Evolutionary conservation across 2,113 vertebrate species (phyloP).

Genomic region (Lota lota): DNA sequence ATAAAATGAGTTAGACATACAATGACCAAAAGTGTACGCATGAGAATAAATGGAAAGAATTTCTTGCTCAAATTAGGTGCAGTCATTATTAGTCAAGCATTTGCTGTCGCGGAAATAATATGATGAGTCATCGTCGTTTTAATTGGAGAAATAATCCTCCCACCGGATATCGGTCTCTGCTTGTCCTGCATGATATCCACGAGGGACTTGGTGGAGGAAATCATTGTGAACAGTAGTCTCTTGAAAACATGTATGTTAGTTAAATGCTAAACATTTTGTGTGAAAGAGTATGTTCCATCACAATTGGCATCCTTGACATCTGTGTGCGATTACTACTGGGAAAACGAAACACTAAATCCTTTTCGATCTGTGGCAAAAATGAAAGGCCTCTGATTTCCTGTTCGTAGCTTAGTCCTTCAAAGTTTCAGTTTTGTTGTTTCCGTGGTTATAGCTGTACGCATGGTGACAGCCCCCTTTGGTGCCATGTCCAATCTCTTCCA

Average conservation of each 20-base stretch:
- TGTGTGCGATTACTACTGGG: slow-evolving; percentile 9
- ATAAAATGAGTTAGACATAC: neutral
- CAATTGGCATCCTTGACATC: slow-evolving; percentile 6
- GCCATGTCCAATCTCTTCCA: slow-evolving; percentile 16
- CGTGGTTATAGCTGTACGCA: neutral
- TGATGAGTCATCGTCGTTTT: slow-evolving; percentile 39
- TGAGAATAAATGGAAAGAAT: slow-evolving; percentile 22
- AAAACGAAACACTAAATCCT: slow-evolving; percentile 27
- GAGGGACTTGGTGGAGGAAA: slow-evolving; percentile 3
- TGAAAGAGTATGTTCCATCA: neutral
- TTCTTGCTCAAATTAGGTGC: slow-evolving; percentile 21
- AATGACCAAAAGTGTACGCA: slow-evolving; percentile 5
- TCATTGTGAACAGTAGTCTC: no score
- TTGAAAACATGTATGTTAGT: neutral
- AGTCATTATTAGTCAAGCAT: slow-evolving; percentile 16
- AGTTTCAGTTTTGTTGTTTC: neutral
- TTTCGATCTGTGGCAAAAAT: slow-evolving; percentile 20
- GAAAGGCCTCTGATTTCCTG: slow-evolving; percentile 41
- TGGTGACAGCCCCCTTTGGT: slow-evolving; percentile 11
- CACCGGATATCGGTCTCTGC: neutral
- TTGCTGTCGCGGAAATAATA: slow-evolving; percentile 4
- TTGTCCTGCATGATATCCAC: slow-evolving; percentile 1
- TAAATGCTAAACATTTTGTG: slow-evolving; percentile 14
- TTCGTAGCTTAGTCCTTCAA: neutral
- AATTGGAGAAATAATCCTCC: slow-evolving; percentile 6